Base-by-base conservation (phyloP, 2,888 invertebrate species). In the Pristionchus mayeri region DNA sequence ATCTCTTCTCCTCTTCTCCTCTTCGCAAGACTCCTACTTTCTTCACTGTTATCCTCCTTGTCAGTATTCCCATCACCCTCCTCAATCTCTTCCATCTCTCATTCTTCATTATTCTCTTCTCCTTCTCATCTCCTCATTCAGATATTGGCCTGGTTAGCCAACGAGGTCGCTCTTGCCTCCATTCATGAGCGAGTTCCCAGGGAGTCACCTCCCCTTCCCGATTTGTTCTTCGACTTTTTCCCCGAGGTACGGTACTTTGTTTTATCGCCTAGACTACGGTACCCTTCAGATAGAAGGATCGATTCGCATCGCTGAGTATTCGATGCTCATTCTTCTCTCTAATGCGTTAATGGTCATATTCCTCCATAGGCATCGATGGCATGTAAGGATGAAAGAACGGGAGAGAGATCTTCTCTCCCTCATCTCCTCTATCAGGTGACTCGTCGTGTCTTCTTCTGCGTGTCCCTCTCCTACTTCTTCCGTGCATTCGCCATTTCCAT, bases 111-210 rank as follows among this genome's bases (percentile, higher is more conserved):
- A 48, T 78, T 24, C 24, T 50, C 18, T 30, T 78, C 30, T 30
- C 11, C 21, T 50, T 44, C 11, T n/a, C 40, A 71, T 44, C 71
- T 40, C 44, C 71, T 6, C 37, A n/a, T 89, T 30, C 85, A 91
- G 91, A 88, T 86, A 16, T 40, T 89, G 24, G 91, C 88, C 7
- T 91, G 90, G 90, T 86, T 91, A 24, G 75, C 86, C 21, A 92
- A 92, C 84, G 91, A 90, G 76, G 60, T 91, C 0, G 87, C 89
- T 11, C 85, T 92, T 6, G 92, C 92, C 3, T 92, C 89, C 89
- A 88, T 92, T 48, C 92, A 92, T 85, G 92, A 92, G 81, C 85
- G 89, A 57, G 92, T 92, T 16, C 92, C 92, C 0, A 44, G 89
- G 24, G 85, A 89, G 37, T 79, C 85, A 18, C 80, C 85, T 11